Evolutionary conservation across 1,140 invertebrate species (phyloP), one percentile per base, ranked within the genome.

Genomic region (Spodoptera frugiperda): DNA sequence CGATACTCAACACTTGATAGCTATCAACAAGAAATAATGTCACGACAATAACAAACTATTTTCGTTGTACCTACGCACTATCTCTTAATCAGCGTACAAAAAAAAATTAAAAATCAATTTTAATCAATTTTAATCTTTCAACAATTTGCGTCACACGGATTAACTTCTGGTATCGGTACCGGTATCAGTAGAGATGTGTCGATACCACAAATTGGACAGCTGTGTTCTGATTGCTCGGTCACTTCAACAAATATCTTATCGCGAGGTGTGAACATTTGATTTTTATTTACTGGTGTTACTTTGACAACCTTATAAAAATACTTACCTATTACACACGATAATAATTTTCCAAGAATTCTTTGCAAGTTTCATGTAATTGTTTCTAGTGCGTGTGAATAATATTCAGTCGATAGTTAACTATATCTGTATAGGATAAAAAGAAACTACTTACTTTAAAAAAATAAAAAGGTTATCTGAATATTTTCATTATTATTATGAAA

Each of bases 141-240:
- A 63, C 33, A 67, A 67, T 67, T 67, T 67, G 63, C 63, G 63
- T 67, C 63, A 67, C 46, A 25, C 21, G 63, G 63, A 67, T 67
- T 67, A 67, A 67, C 19, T 63, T 0, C 30, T 61, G 57, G 57
- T 61, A 61, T 61, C 59, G 59, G 33, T 63, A 44, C n/a, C 44
- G 57, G 57, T 44, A 63, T 63, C 59, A 19, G 21, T 6, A 2
- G 15, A 63, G 59, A 61, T 61, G 59, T 9, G 17, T 33, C 15
- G 59, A 63, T 63, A 63, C 59, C n/a, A 17, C n/a, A 44, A 46
- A 44, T 46, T 61, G 30, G 30, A 63, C 59, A 63, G 59, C 59
- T 44, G 59, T 63, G 59, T 44, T 19, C 59, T 44, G 59, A 63
- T 63, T 63, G 25, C 59, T 44, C 33, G 59, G 33, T 63, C 59